These are phyloP conservation scores for Threskiornis aethiopicus DNA, from an alignment of 2,797 vertebrate species.

Conservation along the genomic window DNA sequence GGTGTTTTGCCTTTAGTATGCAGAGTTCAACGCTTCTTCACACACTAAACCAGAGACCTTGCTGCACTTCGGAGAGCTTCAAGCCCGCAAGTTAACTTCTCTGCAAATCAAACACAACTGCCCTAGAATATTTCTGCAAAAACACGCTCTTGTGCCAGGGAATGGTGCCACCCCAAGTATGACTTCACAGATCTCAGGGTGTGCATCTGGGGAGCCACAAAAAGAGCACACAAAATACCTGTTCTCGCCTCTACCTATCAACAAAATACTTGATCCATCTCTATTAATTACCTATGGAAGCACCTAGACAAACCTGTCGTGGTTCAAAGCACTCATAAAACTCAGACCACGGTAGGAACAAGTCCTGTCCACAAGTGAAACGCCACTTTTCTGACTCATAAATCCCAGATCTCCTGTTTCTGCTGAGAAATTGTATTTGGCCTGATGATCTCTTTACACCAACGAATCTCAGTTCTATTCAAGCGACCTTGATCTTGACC, in stretches of 20 bases:
- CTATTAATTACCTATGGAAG: fast-evolving
- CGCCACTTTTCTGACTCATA: fast-evolving
- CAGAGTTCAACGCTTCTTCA: not conserved
- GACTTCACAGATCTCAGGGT: not conserved
- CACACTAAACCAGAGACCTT: fast-evolving
- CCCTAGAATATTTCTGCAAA: not conserved
- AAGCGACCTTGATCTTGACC: not conserved
- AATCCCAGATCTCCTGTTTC: not conserved
- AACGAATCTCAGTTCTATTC: not conserved
- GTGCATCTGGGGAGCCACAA: not conserved
- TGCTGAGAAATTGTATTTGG: not conserved
- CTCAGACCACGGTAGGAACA: fast-evolving
- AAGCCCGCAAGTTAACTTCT: not conserved
- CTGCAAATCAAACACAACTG: not conserved
- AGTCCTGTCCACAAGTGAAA: not conserved
- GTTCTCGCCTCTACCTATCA: not conserved
- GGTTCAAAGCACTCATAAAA: not conserved
- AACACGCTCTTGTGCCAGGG: not conserved
- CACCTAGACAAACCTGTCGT: fast-evolving
- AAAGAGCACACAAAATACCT: not conserved
- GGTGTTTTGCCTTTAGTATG: not conserved
- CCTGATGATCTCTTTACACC: fast-evolving
- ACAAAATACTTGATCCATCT: not conserved
- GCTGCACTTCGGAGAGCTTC: not conserved
- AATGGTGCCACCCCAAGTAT: not conserved